Evolutionary conservation across 2,113 vertebrate genomes (phyloP), one percentile per base, ranked within the genome.

Genomic region (Typhlomys cinereus): DNA sequence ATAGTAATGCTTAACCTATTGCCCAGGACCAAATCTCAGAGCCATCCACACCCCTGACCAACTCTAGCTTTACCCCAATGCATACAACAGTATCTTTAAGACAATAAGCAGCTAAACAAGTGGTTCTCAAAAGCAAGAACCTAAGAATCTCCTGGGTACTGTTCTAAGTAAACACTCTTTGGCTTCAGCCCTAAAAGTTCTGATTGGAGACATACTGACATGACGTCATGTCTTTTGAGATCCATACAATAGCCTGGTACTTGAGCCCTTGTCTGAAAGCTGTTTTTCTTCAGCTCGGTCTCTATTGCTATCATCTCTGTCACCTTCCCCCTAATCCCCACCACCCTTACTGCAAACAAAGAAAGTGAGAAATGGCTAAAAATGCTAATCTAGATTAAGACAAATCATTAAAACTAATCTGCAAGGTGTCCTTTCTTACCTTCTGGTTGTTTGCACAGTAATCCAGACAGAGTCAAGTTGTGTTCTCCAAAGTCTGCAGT

Each of bases 331-430:
- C 52, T 17, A 54, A 62, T 46, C 69, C 21, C 7, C 64, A 12
- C 13, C 4, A 0, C 0, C 61, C 7, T 5, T 57, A 7, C 25
- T 88, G 1, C 7, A 76, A 17, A 6, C 62, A 76, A 9, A 59
- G 27, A 74, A 89, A 80, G n/a, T 54, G 57, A 91, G n/a, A 88
- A 83, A 54, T 92, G 15, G 64, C 59, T 81, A 14, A 81, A 89
- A 94, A 14, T 29, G 48, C n/a, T 85, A 69, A 50, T 73, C n/a
- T 75, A 25, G 44, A 25, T 48, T 50, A 71, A 62, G 4, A 34
- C 62, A 23, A 76, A 21, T 61, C 54, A 27, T 73, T 69, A 64
- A 89, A 83, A 75, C 23, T 20, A 66, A 3, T 36, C 21, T 31
- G 27, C 48, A 75, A 27, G 21, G 25, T n/a, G 71, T 73, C 73